Conservation (phyloP, 2,888 invertebrate species). For the Cosmorhoe ocellata region DNA sequence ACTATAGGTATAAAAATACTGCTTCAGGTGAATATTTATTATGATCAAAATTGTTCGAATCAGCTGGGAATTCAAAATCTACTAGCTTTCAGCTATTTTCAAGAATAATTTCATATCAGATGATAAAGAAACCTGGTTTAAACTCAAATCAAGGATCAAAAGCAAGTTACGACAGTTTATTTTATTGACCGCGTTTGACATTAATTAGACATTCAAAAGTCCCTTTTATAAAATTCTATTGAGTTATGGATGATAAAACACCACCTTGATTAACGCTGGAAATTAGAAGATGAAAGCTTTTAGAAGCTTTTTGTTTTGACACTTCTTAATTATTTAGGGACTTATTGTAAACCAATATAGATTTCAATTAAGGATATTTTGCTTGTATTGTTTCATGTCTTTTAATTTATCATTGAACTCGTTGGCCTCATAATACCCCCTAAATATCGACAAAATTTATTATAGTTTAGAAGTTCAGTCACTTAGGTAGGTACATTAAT, state of each 20-base stretch:
- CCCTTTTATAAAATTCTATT: constrained; percentile 33
- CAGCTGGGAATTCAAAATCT: no score
- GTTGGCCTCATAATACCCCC: no score
- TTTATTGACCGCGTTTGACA: constrained; percentile 36
- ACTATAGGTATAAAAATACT: no score
- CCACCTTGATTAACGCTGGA: constrained; percentile 43
- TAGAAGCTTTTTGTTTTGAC: constrained; percentile 47
- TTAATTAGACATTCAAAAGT: constrained; percentile 38
- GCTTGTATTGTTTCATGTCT: background rate
- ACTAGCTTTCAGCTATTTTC: no score
- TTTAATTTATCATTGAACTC: no score
- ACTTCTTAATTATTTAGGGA: constrained; percentile 44
- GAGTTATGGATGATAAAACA: constrained; percentile 37
- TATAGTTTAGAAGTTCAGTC: no score
- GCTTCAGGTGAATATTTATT: no score
- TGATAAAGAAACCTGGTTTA: no score
- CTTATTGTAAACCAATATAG: constrained; percentile 36
- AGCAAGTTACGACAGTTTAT: constrained; percentile 17
- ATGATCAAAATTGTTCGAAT: no score
- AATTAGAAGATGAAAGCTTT: constrained; percentile 47
- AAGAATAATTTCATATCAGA: no score
- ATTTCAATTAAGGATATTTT: constrained; percentile 31
- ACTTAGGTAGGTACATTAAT: no score
- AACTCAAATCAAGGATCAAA: background rate
- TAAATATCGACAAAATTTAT: no score